Conservation (phyloP, 2,797 vertebrate genomes). For the Epinephelus awoara region DNA sequence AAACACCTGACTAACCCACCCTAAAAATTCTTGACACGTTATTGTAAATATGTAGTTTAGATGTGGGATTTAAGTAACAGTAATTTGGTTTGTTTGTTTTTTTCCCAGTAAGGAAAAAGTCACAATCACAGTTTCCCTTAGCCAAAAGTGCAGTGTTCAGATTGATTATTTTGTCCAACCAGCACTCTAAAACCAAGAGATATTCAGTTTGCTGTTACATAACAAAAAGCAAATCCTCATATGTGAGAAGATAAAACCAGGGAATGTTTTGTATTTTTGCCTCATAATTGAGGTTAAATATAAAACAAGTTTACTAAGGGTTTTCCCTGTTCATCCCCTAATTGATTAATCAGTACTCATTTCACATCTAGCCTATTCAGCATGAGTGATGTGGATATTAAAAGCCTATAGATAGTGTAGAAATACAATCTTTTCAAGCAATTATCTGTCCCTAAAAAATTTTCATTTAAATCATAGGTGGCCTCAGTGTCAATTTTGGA, state of each 20-base stretch:
- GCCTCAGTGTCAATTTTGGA: fast-evolving
- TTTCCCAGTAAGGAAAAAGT: background rate
- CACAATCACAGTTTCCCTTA: background rate
- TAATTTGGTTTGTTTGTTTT: too few relatives aligned
- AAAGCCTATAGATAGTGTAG: too few relatives aligned
- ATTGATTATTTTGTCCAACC: background rate
- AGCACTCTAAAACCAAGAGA: background rate
- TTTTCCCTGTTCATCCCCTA: background rate
- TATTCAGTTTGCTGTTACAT: background rate
- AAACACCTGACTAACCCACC: background rate
- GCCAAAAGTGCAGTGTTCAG: background rate
- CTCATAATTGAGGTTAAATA: background rate
- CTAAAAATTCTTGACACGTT: background rate
- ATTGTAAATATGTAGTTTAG: background rate
- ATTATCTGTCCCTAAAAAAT: fast-evolving
- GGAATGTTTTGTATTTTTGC: background rate
- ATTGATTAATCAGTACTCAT: background rate
- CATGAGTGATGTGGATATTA: too few relatives aligned
- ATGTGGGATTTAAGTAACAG: too few relatives aligned
- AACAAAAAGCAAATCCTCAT: background rate
- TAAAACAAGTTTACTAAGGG: background rate
- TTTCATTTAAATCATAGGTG: background rate
- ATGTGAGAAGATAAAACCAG: background rate
- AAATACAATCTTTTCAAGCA: background rate
- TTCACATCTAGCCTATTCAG: too few relatives aligned